These are phyloP conservation scores for Ommatoiulus sabulosus DNA, from an alignment of 2,888 invertebrate genomes.

Conservation along the genomic window DNA sequence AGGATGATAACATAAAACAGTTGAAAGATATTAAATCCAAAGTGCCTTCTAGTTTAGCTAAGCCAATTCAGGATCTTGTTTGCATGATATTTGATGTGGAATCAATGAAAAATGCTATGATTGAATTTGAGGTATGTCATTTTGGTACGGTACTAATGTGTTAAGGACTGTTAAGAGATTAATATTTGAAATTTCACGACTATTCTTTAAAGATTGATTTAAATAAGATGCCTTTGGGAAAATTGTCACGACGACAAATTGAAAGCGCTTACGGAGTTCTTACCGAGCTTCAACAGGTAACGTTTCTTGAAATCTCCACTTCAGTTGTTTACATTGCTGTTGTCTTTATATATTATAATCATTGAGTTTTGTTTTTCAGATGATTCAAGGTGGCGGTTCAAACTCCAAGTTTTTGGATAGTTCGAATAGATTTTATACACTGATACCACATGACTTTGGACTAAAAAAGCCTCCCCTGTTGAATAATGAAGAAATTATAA, in stretches of 20 bases:
- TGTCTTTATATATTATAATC: neutral
- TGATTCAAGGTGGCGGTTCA: slow-evolving; percentile 65
- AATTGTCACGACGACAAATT: slow-evolving; percentile 91
- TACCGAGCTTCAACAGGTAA: slow-evolving; percentile 67
- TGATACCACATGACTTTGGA: slow-evolving; percentile 96
- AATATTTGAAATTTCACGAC: neutral
- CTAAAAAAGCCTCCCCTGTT: slow-evolving; percentile 83
- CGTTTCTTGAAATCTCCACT: neutral
- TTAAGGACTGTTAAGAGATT: neutral
- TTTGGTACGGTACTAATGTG: neutral
- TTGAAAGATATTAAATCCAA: slow-evolving; percentile 53
- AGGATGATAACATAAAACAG: slow-evolving; percentile 49
- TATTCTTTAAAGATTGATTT: slow-evolving; percentile 48
- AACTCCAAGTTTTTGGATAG: slow-evolving; percentile 79
- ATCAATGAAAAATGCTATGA: slow-evolving; percentile 90
- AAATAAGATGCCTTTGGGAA: slow-evolving; percentile 95
- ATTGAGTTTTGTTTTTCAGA: slow-evolving; percentile 60
- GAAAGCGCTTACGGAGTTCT: slow-evolving; percentile 86
- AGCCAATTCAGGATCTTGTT: slow-evolving; percentile 85
- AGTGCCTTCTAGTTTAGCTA: slow-evolving; percentile 76
- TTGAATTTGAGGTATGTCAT: slow-evolving; percentile 85
- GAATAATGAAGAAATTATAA: slow-evolving; percentile 79
- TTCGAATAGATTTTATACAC: slow-evolving; percentile 93
- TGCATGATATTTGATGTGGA: slow-evolving; percentile 90
- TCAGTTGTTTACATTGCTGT: neutral